A percentile compares a stretch with the other conserved stretches of the same genome.
Conservation (phyloP, 2,113 vertebrate species). For the Sakesphorus luctuosus region DNA sequence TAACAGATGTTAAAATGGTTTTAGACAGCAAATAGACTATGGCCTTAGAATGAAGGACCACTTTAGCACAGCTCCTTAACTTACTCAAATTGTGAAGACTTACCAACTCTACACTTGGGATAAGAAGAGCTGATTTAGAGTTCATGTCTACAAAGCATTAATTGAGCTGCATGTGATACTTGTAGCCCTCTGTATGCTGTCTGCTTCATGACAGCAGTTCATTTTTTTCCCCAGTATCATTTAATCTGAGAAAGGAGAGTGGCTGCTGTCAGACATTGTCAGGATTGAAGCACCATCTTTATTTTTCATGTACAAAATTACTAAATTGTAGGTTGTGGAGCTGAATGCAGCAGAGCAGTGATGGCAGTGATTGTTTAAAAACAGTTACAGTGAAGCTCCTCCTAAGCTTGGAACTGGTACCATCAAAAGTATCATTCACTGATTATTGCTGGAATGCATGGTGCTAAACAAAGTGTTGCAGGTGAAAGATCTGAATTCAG, state of each 20-base stretch:
- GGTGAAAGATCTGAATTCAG: background rate
- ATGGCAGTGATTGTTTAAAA: background rate
- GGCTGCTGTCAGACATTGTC: background rate
- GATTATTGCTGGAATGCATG: background rate
- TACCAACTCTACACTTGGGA: background rate
- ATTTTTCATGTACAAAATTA: background rate
- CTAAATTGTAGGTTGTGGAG: background rate
- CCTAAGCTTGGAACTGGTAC: background rate
- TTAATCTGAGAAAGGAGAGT: background rate
- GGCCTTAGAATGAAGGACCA: background rate
- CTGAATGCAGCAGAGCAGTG: background rate
- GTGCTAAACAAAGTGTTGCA: background rate
- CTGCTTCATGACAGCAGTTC: background rate
- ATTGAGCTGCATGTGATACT: background rate
- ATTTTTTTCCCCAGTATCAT: background rate
- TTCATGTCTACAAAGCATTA: background rate
- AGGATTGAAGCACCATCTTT: background rate
- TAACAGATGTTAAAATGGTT: background rate
- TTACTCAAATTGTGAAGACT: background rate
- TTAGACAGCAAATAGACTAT: background rate
- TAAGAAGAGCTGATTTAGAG: background rate
- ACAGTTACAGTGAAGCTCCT: background rate
- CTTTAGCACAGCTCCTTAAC: background rate
- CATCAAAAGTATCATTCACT: background rate
- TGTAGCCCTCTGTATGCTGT: background rate